Conservation (phyloP, 2,888 invertebrate species). For the Plebejus argus region DNA sequence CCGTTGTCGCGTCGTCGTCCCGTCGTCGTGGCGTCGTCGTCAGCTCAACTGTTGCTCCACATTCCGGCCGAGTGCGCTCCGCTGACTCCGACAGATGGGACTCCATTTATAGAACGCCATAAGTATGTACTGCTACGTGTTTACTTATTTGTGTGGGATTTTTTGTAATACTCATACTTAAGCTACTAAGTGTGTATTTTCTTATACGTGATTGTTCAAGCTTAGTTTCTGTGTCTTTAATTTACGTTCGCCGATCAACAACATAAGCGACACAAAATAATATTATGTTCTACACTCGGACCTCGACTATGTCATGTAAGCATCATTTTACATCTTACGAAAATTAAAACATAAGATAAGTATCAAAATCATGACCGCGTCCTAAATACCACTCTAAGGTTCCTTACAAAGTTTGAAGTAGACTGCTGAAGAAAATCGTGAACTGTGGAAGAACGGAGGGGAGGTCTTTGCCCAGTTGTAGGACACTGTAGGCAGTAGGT, state of each 20-base stretch:
- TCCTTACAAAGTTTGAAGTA: not conserved
- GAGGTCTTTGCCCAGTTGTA: not conserved
- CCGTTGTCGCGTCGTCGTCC: not conserved
- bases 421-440: not conserved
- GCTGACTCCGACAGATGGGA: not conserved
- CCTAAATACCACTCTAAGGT: no score
- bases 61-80: constrained; percentile 6
- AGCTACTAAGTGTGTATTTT: no score
- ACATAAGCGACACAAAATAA: no score
- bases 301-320: no score
- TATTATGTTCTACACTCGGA: no score
- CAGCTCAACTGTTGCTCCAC: constrained; percentile 6
- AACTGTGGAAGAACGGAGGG: not conserved
- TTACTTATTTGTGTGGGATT: not conserved
- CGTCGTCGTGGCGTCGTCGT: not conserved
- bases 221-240: no score
- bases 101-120: not conserved
- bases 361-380: no score
- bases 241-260: no score
- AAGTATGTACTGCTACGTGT: not conserved
- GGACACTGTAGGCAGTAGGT: not conserved
- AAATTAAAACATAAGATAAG: no score
- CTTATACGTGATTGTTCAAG: no score
- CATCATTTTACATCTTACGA: no score
- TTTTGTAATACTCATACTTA: not conserved